Base-by-base conservation (phyloP, 2,888 invertebrate genomes). In the Ophion obscuratus region DNA sequence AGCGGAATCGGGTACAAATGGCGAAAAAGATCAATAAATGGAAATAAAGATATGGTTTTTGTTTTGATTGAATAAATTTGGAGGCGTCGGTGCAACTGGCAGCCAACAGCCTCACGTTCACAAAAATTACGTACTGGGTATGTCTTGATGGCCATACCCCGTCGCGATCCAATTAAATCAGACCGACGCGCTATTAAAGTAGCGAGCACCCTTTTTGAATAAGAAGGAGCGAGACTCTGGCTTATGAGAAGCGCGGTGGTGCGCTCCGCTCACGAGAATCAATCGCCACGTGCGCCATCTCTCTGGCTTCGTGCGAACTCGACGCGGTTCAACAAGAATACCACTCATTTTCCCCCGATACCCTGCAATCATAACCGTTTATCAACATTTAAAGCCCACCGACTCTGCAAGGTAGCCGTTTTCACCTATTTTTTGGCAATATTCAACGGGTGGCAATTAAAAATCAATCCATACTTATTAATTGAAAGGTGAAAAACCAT, bases 101-200 rank as follows among this genome's bases (percentile, higher is more conserved):
- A 96, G 95, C 96, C 96, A 96, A 96, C 97, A 95, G 96, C 96
- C 96, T 95, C 96, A 92, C 95, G 88, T 86, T 90, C 89, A 91
- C 94, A 97, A 97, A 97, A 97, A 97, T 97, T 96, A 95, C 90
- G 96, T 97, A 96, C 96, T 97, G 96, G 95, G 97, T 97, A 97
- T 97, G 97, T 97, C 96, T 97, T 97, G 97, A 97, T 97, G 94
- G 94, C 96, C 97, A 97, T 97, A 97, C 97, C 96, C 97, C 96
- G 95, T 96, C 94, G 14, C 47, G 94, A 94, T 94, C 92, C 92
- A 87, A 79, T 78, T 91, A n/a, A 70, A 91, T 87, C 90, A 94
- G 94, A 94, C 94, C 92, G 94, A 94, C 95, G 96, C 96, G 95
- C 95, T 96, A 97, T 96, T 92, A 80, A 96, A 96, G 96, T 95